Conservation (phyloP, 2,888 invertebrate genomes). For the Euplagia quadripunctaria region DNA sequence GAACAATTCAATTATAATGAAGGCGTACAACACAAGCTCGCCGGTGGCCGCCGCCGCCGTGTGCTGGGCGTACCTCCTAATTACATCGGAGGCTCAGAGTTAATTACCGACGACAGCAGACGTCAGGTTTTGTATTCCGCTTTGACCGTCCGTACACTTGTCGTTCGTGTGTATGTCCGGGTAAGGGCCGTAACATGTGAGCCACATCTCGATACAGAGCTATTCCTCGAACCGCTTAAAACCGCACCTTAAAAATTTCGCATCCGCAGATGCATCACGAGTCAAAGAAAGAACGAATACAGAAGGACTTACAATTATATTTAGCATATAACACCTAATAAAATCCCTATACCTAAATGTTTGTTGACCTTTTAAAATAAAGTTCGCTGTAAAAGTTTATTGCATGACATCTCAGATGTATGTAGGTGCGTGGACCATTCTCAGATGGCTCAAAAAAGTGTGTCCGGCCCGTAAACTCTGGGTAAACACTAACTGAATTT, state of each 20-base stretch:
- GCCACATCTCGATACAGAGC: not conserved
- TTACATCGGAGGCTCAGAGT: constrained; percentile 13
- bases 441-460: no score
- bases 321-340: not conserved
- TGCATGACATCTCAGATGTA: not conserved
- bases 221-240: no score
- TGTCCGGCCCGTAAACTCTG: no score
- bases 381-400: not conserved
- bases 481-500: no score
- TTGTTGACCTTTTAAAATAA: not conserved
- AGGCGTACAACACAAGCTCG: not conserved
- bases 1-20: not conserved
- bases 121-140: constrained; percentile 8
- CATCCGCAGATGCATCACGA: not conserved
- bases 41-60: not conserved
- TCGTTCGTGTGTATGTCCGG: not conserved
- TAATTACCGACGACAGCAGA: constrained; percentile 16
- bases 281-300: not conserved
- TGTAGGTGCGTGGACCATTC: no score
- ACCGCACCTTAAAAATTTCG: no score
- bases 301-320: not conserved
- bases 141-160: not conserved
- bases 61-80: not conserved
- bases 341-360: no score
- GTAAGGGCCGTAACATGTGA: not conserved